Percentiles rank a stretch among this genome's conserved stretches.
Conservation (phyloP, 1,140 invertebrate species). For the Drosophila leontia region DNA sequence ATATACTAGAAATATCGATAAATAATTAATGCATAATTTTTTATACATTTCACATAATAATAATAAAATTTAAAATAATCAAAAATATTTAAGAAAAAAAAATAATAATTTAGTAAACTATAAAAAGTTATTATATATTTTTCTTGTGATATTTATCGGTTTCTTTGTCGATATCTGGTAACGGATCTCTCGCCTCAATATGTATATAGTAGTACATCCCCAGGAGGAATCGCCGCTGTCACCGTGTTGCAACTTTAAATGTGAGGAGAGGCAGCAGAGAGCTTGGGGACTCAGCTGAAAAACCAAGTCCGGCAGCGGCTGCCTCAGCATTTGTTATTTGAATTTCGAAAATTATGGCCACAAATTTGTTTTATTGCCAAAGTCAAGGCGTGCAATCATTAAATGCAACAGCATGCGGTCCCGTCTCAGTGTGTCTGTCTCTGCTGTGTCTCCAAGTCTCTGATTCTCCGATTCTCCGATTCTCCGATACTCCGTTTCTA, state of each 20-base stretch:
- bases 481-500: background rate
- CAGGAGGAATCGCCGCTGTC: conserved; percentile 1
- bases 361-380: conserved; percentile 84
- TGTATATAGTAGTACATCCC: background rate
- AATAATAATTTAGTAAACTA: no score
- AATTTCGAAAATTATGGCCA: conserved; percentile 84
- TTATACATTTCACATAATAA: no score
- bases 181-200: conserved; percentile 12
- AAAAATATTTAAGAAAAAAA: no score
- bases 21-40: no score
- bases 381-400: conserved; percentile 84
- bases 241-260: conserved; percentile 11
- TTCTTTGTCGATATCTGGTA: background rate
- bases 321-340: conserved; percentile 76
- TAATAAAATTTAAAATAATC: no score
- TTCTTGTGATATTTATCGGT: background rate
- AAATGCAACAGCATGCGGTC: conserved; percentile 83
- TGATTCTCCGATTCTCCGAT: conserved; percentile 9
- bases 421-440: conserved; percentile 22
- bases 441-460: conserved; percentile 20
- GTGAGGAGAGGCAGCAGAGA: background rate
- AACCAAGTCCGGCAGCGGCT: conserved; percentile 35
- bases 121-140: no score
- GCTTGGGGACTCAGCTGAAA: conserved; percentile 5
- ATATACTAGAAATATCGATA: no score